Evolutionary conservation across 2,797 vertebrate genomes (phyloP).

Genomic region (Amazona finschi): DNA sequence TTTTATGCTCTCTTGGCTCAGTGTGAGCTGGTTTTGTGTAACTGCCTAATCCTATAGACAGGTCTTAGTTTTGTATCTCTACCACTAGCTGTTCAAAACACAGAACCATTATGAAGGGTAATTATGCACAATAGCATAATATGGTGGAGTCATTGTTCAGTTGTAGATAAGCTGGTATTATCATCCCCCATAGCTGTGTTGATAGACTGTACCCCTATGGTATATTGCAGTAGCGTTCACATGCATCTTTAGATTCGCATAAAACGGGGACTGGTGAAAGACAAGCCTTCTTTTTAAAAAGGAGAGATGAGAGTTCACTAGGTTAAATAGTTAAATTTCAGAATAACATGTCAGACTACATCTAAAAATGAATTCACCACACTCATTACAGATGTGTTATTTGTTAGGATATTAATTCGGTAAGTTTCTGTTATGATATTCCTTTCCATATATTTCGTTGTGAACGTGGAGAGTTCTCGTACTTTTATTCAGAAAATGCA

Average conservation of each 20-base stretch:
- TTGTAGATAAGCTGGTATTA: not conserved
- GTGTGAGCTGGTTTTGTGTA: not conserved
- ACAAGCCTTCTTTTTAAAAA: not conserved
- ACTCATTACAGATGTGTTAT: not conserved
- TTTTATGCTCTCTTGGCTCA: not conserved
- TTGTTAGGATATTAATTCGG: not conserved
- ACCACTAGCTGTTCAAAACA: not conserved
- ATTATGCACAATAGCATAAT: not conserved
- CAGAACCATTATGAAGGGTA: not conserved
- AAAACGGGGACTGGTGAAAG: not conserved
- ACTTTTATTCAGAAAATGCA: not conserved
- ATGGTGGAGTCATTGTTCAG: not conserved
- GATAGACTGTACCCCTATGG: rapidly evolving
- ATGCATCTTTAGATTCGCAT: not conserved
- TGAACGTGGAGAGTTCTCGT: not conserved
- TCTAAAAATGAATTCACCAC: not conserved
- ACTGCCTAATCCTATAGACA: not conserved
- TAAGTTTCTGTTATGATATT: not conserved
- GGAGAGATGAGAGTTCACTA: not conserved
- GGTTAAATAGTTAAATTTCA: not conserved
- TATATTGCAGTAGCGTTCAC: not conserved
- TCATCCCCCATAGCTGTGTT: not conserved
- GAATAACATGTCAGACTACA: not conserved
- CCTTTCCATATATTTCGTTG: not conserved
- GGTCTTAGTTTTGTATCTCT: not conserved